Evolutionary conservation across 2,797 vertebrate genomes (phyloP).

Genomic region (Neosilurus hyrtlii): DNA sequence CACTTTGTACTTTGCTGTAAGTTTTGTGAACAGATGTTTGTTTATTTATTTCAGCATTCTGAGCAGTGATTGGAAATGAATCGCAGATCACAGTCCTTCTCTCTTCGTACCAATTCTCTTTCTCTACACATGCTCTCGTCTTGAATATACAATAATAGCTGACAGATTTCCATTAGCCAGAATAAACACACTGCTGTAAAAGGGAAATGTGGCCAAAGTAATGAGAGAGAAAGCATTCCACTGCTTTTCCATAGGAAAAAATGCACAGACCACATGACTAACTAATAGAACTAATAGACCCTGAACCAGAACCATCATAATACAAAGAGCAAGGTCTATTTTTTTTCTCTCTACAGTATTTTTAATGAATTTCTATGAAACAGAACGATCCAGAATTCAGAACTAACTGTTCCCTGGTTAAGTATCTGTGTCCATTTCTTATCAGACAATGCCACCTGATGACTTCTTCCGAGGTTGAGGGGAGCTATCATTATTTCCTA

Average conservation of each 20-base stretch:
- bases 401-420: not conserved
- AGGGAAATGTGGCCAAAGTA: not conserved
- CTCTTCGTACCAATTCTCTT: not conserved
- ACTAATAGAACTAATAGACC: not conserved
- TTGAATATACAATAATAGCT: not conserved
- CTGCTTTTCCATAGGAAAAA: not conserved
- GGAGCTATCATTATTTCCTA: not conserved
- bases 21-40: not conserved
- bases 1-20: not conserved
- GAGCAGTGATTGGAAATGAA: not conserved
- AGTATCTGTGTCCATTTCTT: not conserved
- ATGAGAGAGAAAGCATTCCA: constrained; percentile 9
- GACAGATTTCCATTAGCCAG: not conserved
- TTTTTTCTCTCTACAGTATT: not conserved
- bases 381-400: not conserved
- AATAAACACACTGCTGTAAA: not conserved
- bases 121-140: not conserved
- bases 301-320: not conserved
- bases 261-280: not conserved
- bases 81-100: not conserved
- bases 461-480: not conserved
- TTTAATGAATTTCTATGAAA: no score
- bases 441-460: not conserved
- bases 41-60: constrained; percentile 1
- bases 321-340: not conserved